Evolutionary conservation across 2,888 invertebrate genomes (phyloP).

Genomic region (Nemurella pictetii): DNA sequence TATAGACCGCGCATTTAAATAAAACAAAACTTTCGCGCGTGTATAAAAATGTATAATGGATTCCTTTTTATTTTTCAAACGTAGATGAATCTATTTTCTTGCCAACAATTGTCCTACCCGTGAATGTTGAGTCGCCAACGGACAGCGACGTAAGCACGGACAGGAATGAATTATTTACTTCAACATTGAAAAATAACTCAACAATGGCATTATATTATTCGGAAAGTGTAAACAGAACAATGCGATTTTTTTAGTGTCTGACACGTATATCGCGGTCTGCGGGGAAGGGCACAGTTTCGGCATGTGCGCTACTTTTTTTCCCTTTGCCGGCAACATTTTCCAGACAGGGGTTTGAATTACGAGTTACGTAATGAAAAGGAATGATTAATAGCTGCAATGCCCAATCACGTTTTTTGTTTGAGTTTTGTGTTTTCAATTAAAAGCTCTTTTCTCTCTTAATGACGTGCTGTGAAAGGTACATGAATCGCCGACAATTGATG

Average conservation of each 20-base stretch:
- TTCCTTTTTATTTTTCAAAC: neutral
- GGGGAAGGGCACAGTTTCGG: neutral
- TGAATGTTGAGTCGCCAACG: neutral
- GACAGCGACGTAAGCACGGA: neutral
- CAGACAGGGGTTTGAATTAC: constrained; percentile 2
- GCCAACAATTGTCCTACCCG: neutral
- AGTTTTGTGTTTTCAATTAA: constrained; percentile 8
- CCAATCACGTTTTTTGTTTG: constrained; percentile 18
- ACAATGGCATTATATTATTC: neutral
- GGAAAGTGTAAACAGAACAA: neutral
- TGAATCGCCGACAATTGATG: constrained; percentile 9
- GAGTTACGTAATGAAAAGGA: constrained; percentile 2
- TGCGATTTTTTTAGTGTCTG: neutral
- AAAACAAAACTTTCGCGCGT: neutral
- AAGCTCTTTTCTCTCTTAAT: constrained; percentile 15
- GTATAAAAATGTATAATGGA: neutral
- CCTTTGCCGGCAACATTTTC: neutral
- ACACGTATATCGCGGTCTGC: neutral
- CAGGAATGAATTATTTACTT: neutral
- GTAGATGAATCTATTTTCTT: neutral
- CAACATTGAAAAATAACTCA: neutral
- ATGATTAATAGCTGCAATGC: constrained; percentile 22
- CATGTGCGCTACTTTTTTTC: neutral
- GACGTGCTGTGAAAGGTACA: constrained; percentile 8
- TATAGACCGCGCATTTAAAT: neutral